phyloP scores from a whole-genome alignment of 92 coral and sea anemone genomes.

The Porites cylindrica region DNA sequence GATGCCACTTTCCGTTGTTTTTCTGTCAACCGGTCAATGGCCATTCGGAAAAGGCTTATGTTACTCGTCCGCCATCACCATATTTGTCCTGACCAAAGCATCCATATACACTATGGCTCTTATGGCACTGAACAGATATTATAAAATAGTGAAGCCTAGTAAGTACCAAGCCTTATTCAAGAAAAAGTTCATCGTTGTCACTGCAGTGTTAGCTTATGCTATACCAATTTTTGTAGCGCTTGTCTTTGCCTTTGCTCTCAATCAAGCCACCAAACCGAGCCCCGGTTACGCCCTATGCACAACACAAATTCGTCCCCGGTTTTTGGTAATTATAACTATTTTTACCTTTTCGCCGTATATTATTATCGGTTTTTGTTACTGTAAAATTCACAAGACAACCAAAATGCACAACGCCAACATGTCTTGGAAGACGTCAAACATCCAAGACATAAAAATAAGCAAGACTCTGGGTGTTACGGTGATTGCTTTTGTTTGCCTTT shows the following conservation, averaged over 20 bases:
- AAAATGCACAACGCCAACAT: conserved; percentile 29
- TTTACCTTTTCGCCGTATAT: background rate
- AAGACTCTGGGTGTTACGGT: conserved; percentile 17
- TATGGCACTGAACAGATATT: conserved; percentile 33
- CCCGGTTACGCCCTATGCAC: background rate
- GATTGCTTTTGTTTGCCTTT: conserved; percentile 2
- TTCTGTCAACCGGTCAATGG: conserved; percentile 5
- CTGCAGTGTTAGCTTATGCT: conserved; percentile 2
- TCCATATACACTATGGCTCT: conserved; percentile 18
- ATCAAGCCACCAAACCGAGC: background rate
- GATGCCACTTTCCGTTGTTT: conserved; percentile 26
- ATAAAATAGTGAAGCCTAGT: conserved; percentile 27
- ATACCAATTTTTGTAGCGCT: background rate
- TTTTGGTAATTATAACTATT: background rate
- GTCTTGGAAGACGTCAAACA: conserved; percentile 33
- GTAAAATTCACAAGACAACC: conserved; percentile 11
- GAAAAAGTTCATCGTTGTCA: conserved; percentile 3
- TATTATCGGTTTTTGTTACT: conserved; percentile 21
- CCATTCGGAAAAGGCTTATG: conserved; percentile 1
- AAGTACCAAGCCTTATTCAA: conserved; percentile 16
- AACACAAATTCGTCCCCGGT: background rate
- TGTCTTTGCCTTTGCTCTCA: background rate
- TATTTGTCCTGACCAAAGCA: background rate
- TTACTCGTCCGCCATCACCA: background rate
- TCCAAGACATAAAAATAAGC: conserved; percentile 12